These are phyloP conservation scores for Heterotilapia buettikoferi DNA, from an alignment of 2,113 vertebrate species.

Conservation along the genomic window DNA sequence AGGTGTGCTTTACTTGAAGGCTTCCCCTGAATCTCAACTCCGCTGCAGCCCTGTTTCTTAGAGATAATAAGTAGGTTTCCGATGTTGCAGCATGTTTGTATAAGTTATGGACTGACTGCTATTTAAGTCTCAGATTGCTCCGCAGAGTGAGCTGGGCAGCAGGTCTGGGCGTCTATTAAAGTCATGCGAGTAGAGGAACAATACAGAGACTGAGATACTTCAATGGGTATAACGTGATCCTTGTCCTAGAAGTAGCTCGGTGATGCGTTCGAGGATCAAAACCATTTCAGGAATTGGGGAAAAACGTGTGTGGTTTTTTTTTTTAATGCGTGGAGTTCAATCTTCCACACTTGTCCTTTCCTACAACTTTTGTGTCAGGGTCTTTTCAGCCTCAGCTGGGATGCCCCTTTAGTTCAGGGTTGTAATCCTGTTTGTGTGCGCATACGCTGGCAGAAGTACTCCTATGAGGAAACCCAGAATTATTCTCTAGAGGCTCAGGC, in stretches of 20 bases:
- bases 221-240: neutral
- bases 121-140: slow-evolving; percentile 44
- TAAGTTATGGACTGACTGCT: slow-evolving; percentile 39
- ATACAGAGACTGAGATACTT: neutral
- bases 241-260: neutral
- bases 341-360: neutral
- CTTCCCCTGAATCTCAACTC: neutral
- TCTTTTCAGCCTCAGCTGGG: neutral
- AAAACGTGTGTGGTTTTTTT: neutral
- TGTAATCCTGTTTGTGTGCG: neutral
- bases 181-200: neutral
- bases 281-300: neutral
- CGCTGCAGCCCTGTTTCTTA: slow-evolving; percentile 6
- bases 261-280: neutral
- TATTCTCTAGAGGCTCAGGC: neutral
- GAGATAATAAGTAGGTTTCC: slow-evolving; percentile 58
- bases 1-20: neutral
- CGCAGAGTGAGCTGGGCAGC: slow-evolving; percentile 11
- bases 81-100: slow-evolving; percentile 27
- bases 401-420: neutral
- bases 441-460: neutral
- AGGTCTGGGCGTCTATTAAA: neutral
- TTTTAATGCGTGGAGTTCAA: neutral
- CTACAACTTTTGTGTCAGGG: neutral
- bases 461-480: neutral